Evolutionary conservation across 1,140 invertebrate species (phyloP).

Genomic region (Maconellicoccus hirsutus): DNA sequence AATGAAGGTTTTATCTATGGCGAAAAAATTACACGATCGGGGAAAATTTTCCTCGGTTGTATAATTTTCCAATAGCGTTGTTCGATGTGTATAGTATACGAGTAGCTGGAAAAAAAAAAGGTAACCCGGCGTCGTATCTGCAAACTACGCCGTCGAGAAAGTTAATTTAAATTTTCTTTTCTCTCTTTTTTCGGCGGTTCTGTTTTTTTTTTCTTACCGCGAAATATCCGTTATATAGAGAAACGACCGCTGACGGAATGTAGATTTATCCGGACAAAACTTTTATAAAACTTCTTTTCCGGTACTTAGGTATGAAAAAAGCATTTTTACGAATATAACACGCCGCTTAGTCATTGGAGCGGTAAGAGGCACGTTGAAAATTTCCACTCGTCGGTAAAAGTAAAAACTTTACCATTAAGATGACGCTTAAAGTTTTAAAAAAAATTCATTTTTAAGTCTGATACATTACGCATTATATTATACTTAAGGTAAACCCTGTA

Average conservation of each 20-base stretch:
- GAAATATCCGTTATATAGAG: not conserved
- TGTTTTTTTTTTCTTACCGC: not conserved
- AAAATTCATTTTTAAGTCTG: not conserved
- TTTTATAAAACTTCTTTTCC: slow-evolving; percentile 1
- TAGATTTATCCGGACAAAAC: slow-evolving; percentile 1
- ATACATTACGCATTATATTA: not conserved
- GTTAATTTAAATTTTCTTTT: not conserved
- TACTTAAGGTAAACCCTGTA: not conserved
- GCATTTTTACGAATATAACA: not conserved
- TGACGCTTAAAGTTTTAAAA: slow-evolving; percentile 4
- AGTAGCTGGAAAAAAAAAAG: too few relatives aligned
- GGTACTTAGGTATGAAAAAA: not conserved
- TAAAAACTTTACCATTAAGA: not conserved
- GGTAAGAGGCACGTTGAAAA: not conserved
- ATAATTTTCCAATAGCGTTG: too few relatives aligned
- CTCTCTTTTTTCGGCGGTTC: not conserved
- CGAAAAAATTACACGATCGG: too few relatives aligned
- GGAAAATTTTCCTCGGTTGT: too few relatives aligned
- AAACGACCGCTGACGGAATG: not conserved
- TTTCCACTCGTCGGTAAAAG: not conserved
- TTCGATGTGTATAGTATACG: too few relatives aligned
- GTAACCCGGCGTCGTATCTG: not conserved
- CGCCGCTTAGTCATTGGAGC: not conserved
- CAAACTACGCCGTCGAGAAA: not conserved
- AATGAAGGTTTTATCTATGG: too few relatives aligned